These are phyloP conservation scores for Turnix velox DNA, from an alignment of 2,113 vertebrate species.

Conservation along the genomic window DNA sequence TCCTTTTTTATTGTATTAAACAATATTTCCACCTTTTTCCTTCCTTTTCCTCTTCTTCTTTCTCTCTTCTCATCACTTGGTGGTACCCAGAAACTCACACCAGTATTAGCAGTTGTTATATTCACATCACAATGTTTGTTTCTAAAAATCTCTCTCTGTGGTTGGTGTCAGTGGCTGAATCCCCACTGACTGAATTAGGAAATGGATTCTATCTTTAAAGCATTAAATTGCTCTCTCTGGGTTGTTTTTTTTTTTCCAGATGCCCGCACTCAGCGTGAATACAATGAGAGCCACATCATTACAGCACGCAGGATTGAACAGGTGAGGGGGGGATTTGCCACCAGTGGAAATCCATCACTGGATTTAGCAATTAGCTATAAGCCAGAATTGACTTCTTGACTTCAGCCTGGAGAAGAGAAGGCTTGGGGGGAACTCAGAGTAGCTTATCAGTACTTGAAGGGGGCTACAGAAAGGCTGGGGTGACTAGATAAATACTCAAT, in stretches of 20 bases:
- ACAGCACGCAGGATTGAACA: conserved; percentile 77
- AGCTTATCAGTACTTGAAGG: too few species aligned
- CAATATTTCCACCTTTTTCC: not conserved
- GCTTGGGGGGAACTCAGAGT: too few species aligned
- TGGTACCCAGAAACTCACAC: not conserved
- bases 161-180: not conserved
- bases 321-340: conserved; percentile 61
- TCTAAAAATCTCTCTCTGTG: not conserved
- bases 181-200: not conserved
- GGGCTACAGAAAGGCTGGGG: too few species aligned
- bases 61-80: not conserved
- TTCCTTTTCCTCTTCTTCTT: not conserved
- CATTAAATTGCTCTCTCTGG: not conserved
- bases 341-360: not conserved
- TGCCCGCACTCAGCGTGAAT: conserved; percentile 77
- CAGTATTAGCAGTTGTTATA: fast-evolving
- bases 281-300: conserved; percentile 79
- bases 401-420: too few species aligned
- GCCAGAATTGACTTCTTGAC: not conserved
- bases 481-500: too few species aligned
- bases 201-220: not conserved
- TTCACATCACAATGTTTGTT: not conserved
- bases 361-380: not conserved
- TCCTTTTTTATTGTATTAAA: not conserved
- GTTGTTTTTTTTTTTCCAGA: conserved; percentile 70